phyloP scores from a whole-genome alignment of 2,113 vertebrate genomes.

The Catharus minimus region DNA sequence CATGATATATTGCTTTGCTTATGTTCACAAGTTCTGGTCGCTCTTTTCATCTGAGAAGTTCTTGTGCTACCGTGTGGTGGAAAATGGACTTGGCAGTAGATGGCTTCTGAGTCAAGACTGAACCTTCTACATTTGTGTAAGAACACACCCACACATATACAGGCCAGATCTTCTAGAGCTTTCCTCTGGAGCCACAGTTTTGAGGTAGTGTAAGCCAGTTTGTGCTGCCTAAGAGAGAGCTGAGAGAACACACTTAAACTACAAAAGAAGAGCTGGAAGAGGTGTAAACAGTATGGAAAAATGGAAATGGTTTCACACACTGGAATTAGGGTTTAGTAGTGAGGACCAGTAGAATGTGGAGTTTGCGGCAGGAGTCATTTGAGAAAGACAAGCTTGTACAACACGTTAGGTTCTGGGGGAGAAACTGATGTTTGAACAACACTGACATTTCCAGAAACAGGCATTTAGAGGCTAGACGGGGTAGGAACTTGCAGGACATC shows the following conservation, averaged over 20 bases:
- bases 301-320: not conserved
- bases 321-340: not conserved
- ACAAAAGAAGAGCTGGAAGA: not conserved
- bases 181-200: not conserved
- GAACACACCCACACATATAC: not conserved
- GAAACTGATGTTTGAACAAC: not conserved
- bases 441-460: not conserved
- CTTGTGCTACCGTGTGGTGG: not conserved
- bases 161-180: not conserved
- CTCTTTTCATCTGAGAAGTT: not conserved
- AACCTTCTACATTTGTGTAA: not conserved
- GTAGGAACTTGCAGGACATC: not conserved
- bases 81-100: not conserved
- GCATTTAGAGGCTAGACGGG: not conserved
- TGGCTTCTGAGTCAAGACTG: not conserved
- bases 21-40: fast-evolving
- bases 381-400: not conserved
- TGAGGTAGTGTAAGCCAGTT: not conserved
- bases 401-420: not conserved
- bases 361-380: not conserved
- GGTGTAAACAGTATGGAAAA: not conserved
- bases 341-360: not conserved
- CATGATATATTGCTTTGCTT: not conserved
- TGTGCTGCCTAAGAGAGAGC: not conserved
- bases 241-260: not conserved